A percentile compares a stretch with the other conserved stretches of the same genome.
These are phyloP conservation scores for Cassiopea xamachana DNA, from an alignment of 30 jellyfish, hydroid and myxozoan genomes.

Conservation along the genomic window DNA sequence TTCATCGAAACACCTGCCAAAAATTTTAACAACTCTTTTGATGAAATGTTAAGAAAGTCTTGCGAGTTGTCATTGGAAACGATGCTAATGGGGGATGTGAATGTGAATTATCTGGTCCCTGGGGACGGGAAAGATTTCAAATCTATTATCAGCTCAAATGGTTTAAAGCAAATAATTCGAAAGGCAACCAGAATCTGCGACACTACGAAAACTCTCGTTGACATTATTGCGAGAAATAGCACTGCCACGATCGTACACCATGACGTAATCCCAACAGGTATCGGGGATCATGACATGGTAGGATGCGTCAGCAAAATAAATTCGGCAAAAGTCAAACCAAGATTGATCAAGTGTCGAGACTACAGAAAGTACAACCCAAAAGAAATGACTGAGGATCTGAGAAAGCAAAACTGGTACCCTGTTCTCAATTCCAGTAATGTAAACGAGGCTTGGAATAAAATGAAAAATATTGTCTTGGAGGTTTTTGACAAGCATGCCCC, in stretches of 20 bases:
- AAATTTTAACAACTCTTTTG: slow-evolving; percentile 7
- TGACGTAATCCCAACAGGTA: slow-evolving; percentile 56
- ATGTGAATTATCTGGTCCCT: slow-evolving; percentile 62
- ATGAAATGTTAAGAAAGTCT: slow-evolving; percentile 11
- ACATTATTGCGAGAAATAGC: slow-evolving; percentile 42
- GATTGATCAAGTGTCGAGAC: slow-evolving; percentile 67
- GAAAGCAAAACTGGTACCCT: slow-evolving; percentile 54
- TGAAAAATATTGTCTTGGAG: slow-evolving; percentile 48
- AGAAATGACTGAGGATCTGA: slow-evolving; percentile 29
- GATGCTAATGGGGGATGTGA: slow-evolving; percentile 73
- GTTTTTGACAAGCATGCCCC: slow-evolving; percentile 74
- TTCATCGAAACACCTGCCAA: slow-evolving; percentile 41
- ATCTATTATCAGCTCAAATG: no score
- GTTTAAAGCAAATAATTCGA: no score
- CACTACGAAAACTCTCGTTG: no score
- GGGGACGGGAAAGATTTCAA: slow-evolving; percentile 49
- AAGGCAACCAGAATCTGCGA: no score
- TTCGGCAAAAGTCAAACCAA: slow-evolving; percentile 6
- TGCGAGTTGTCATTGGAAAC: slow-evolving; percentile 50
- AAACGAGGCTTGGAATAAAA: slow-evolving; percentile 73
- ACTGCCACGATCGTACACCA: slow-evolving; percentile 25
- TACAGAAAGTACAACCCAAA: slow-evolving; percentile 59
- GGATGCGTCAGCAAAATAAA: slow-evolving; percentile 77
- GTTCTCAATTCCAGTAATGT: slow-evolving; percentile 17
- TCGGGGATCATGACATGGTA: slow-evolving; percentile 63